phyloP scores from a whole-genome alignment of 2,113 vertebrate species.

The Neolamprologus caudopunctatus region DNA sequence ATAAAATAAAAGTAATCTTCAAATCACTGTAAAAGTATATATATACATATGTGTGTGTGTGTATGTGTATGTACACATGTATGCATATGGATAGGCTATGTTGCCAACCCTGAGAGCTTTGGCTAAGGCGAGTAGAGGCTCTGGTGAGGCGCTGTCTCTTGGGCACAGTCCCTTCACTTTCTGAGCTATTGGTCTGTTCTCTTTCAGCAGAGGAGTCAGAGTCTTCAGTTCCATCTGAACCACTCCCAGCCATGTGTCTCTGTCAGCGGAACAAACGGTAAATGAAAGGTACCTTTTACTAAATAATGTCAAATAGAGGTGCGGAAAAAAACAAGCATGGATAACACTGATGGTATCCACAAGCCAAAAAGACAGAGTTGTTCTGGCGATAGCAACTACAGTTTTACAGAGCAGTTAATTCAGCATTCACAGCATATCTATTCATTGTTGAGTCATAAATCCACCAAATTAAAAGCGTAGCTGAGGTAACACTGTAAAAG shows the following conservation, averaged over 20 bases:
- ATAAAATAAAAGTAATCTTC: not conserved
- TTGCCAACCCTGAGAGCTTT: conserved; percentile 89
- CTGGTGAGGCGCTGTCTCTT: conserved; percentile 89
- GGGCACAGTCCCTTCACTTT: conserved; percentile 84
- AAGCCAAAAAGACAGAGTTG: not conserved
- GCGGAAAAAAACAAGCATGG: not conserved
- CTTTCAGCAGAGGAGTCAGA: conserved; percentile 95
- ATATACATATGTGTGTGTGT: not conserved
- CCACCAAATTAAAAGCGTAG: not conserved
- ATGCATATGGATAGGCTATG: not conserved
- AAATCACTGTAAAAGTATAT: not conserved
- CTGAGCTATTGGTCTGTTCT: conserved; percentile 94
- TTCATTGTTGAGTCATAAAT: not conserved
- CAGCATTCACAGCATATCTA: not conserved
- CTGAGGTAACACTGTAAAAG: not conserved
- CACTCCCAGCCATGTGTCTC: conserved; percentile 89
- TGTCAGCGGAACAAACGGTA: conserved; percentile 39
- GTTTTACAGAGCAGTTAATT: not conserved
- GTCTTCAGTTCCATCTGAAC: conserved; percentile 95
- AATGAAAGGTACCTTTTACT: not conserved
- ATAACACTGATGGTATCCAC: not conserved
- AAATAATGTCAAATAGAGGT: not conserved
- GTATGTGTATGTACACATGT: not conserved
- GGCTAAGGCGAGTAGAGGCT: conserved; percentile 91
- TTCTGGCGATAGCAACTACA: not conserved